phyloP scores from a whole-genome alignment of 2,888 invertebrate species.

The Polydrusus cervinus region DNA sequence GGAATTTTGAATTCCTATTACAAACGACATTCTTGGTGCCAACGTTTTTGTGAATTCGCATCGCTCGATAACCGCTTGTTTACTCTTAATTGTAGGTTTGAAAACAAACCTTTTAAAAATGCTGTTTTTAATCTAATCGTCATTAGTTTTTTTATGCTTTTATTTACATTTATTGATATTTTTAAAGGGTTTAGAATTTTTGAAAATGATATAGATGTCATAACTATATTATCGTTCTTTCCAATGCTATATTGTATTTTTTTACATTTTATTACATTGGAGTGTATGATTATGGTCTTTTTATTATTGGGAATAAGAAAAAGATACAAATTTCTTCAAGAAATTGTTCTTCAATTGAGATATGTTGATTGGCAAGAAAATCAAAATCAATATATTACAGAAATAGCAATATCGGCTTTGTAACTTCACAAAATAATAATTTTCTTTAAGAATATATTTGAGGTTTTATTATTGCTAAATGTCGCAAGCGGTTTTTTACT shows the following conservation, averaged over 20 bases:
- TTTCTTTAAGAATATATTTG: neutral
- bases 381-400: neutral
- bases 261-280: neutral
- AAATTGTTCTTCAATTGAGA: neutral
- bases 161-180: neutral
- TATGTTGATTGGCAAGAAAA: neutral
- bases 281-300: neutral
- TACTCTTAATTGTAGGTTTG: neutral
- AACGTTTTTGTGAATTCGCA: neutral
- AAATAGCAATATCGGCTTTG: neutral
- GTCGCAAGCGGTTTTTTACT: neutral
- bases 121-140: neutral
- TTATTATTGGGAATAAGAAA: neutral
- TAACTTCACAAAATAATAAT: neutral
- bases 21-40: neutral
- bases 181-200: neutral
- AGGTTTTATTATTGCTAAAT: neutral
- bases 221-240: neutral
- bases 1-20: neutral
- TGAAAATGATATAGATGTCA: neutral
- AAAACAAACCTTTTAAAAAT: neutral
- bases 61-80: neutral
- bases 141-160: neutral
- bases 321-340: neutral
- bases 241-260: neutral